Evolutionary conservation across 2,797 vertebrate species (phyloP), one percentile per base, ranked within the genome.

Genomic region (Dromococcyx pavoninus): DNA sequence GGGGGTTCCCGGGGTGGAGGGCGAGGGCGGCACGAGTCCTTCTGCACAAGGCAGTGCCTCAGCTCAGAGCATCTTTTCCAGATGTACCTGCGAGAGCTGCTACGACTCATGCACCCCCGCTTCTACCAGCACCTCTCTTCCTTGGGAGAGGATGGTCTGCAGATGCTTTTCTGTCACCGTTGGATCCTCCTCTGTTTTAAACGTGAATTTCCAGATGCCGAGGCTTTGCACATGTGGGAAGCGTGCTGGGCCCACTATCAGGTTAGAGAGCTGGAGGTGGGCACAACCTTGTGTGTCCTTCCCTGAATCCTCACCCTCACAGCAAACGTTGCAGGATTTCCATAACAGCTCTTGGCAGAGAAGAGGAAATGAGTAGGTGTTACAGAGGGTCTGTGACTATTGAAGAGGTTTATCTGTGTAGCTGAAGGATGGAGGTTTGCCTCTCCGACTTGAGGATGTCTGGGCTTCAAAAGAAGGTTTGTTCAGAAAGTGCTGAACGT

Each of bases 191-290:
- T 99, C 51, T 99, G 99, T 89, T 99, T 99, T 96, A 99, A 99
- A 86, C 96, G 99, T 2, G 99, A 99, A 96, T 99, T 99, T 94
- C 99, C 99, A 0, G 99, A 99, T 76, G 98, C 98, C 0, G 99
- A 99, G 96, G 99, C 99, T 0, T 95, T 99, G 97, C 98, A 98
- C 64, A 99, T 99, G 98, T 99, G 99, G 99, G 99, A 99, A 82
- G 99, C 99, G 9, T 99, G 99, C 98, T 99, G 99, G 99, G 99
- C 99, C 24, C 99, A 99, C 97, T 99, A 99, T 91, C 99, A 99
- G 99, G 99, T 99, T 30, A 95, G 96, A 25, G 27, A 21, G 17
- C 65, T 24, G 82, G 22, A 1, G 12, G 1, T 0, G 64, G 69
- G 58, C 27, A 7, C 37, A 4, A 53, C 1, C 7, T 7, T 18